phyloP scores from a whole-genome alignment of 1,140 invertebrate genomes.

The Diachasma alloeum region DNA sequence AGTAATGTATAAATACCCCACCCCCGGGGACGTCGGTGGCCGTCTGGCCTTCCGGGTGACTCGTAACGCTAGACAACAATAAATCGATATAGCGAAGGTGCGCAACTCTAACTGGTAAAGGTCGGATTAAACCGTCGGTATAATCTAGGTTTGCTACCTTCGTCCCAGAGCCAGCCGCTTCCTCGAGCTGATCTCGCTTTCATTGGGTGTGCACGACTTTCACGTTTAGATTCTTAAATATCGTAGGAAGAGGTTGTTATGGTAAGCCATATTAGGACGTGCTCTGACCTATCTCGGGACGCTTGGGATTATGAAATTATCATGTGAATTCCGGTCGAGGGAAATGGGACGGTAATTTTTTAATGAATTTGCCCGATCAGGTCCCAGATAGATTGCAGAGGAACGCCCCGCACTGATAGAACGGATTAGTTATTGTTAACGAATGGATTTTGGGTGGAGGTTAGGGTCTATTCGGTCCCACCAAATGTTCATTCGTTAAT shows the following conservation, averaged over 20 bases:
- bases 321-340: no score
- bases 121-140: not conserved
- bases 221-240: constrained; percentile 14
- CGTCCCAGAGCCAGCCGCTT: not conserved
- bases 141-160: not conserved
- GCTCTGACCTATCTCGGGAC: no score
- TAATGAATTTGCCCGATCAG: no score
- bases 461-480: no score
- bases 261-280: no score
- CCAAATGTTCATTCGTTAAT: no score
- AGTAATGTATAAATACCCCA: constrained; percentile 10
- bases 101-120: constrained; percentile 1
- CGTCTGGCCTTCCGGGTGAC: constrained; percentile 33
- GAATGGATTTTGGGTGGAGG: no score
- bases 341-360: no score
- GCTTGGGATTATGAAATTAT: no score
- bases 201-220: constrained; percentile 25
- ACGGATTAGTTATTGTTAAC: no score
- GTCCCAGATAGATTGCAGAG: no score
- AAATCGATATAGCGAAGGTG: constrained; percentile 35
- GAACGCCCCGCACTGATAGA: no score
- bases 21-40: not conserved
- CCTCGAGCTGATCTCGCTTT: constrained; percentile 17
- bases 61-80: constrained; percentile 33
- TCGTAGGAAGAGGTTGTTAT: not conserved